These are phyloP conservation scores for Melipona bicolor DNA, from an alignment of 2,888 invertebrate genomes.

Conservation along the genomic window DNA sequence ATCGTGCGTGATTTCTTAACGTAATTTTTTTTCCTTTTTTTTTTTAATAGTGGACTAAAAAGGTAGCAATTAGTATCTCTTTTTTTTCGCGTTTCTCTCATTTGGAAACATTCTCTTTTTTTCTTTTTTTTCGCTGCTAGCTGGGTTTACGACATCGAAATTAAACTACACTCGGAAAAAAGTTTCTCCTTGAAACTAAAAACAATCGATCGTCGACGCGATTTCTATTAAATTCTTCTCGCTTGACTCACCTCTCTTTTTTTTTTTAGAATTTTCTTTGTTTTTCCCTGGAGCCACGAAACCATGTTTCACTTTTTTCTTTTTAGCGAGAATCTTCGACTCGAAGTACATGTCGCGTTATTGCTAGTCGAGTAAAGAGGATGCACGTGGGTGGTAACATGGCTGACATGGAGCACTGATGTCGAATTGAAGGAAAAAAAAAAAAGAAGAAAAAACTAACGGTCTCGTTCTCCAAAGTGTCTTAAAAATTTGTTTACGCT, in stretches of 20 bases:
- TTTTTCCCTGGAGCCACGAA: neutral
- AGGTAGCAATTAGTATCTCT: neutral
- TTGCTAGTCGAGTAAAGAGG: constrained; percentile 28
- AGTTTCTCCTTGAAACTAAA: neutral
- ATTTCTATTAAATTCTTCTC: constrained; percentile 1
- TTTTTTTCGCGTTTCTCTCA: constrained; percentile 3
- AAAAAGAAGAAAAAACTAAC: neutral
- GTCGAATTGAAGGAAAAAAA: neutral
- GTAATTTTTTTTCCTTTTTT: neutral
- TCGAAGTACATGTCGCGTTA: neutral
- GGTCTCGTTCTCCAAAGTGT: constrained; percentile 1
- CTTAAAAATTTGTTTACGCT: constrained; percentile 33
- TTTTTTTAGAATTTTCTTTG: neutral
- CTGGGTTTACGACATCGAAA: constrained; percentile 10
- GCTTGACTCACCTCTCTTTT: neutral
- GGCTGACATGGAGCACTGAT: constrained; percentile 1
- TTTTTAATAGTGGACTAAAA: constrained; percentile 7
- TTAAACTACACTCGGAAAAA: neutral
- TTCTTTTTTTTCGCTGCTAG: neutral
- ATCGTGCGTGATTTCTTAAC: constrained; percentile 37
- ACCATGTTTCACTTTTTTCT: neutral
- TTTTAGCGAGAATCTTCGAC: neutral
- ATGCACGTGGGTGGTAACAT: constrained; percentile 4
- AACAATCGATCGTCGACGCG: neutral
- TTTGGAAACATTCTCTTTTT: neutral